Evolutionary conservation across 2,113 vertebrate genomes (phyloP).

Genomic region (Megatriorchis doriae): DNA sequence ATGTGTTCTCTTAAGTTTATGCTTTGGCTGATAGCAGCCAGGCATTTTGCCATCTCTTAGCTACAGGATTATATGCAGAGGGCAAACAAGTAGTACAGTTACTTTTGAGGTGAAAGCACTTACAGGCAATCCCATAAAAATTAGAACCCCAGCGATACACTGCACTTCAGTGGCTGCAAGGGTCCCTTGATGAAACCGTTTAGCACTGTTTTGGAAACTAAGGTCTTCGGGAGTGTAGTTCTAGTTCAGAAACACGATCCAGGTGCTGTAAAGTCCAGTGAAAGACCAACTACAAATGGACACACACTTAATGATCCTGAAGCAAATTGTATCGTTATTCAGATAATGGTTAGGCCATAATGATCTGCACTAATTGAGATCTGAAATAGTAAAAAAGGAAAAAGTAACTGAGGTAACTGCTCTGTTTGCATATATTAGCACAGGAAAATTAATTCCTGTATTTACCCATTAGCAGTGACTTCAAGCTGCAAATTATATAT

Average conservation of each 20-base stretch:
- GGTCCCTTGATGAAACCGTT: not conserved
- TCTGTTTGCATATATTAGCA: not conserved
- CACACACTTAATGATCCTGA: not conserved
- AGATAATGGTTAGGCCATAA: not conserved
- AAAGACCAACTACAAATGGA: not conserved
- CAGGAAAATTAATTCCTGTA: not conserved
- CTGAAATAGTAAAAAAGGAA: not conserved
- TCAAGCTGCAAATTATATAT: not conserved
- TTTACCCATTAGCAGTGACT: not conserved
- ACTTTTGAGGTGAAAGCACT: not conserved
- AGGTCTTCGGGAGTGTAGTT: not conserved
- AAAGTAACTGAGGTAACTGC: not conserved
- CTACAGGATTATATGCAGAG: not conserved
- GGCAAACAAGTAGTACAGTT: not conserved
- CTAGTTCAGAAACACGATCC: not conserved
- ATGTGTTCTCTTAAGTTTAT: not conserved
- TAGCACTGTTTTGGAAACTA: not conserved
- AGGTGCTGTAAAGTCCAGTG: not conserved
- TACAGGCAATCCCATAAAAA: not conserved
- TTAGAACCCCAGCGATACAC: not conserved
- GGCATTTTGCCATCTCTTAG: not conserved
- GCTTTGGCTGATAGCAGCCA: not conserved
- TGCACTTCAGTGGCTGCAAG: not conserved
- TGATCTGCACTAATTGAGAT: not conserved
- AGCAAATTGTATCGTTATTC: not conserved